Evolutionary conservation across 2,113 vertebrate genomes (phyloP).

Genomic region (Leptosomus discolor): DNA sequence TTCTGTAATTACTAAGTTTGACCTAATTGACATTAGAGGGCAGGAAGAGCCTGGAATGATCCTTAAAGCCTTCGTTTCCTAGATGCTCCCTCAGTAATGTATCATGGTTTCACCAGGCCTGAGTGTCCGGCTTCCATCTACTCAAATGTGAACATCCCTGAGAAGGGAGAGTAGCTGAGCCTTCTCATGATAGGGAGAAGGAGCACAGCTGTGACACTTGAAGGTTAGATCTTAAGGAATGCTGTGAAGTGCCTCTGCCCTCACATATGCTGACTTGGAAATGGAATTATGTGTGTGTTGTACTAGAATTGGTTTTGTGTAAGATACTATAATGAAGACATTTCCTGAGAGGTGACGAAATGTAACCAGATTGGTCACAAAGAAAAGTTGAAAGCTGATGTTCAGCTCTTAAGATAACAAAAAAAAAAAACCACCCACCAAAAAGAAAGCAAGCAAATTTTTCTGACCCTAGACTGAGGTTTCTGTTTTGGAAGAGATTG

Average conservation of each 20-base stretch:
- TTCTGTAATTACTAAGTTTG: not conserved
- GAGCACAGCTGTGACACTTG: not conserved
- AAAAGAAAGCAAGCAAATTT: not conserved
- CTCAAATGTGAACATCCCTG: not conserved
- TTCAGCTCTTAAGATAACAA: not conserved
- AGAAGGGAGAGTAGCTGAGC: not conserved
- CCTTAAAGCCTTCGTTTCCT: fast-evolving
- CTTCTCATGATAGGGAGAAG: not conserved
- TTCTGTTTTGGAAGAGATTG: not conserved
- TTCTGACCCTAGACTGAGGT: not conserved
- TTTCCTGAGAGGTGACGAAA: not conserved
- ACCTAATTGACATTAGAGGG: not conserved
- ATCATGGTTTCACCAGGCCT: not conserved
- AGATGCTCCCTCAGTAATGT: not conserved
- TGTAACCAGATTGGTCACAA: not conserved
- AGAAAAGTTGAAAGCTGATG: not conserved
- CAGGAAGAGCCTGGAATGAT: not conserved
- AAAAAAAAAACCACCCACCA: too few relatives aligned
- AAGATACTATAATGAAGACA: not conserved
- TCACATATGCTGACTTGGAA: fast-evolving
- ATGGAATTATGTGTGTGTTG: not conserved
- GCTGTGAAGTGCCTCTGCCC: not conserved
- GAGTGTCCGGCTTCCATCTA: not conserved
- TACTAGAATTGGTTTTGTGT: not conserved
- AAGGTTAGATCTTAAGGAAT: not conserved